A percentile compares a stretch with the other conserved stretches of the same genome.
Evolutionary conservation across 2,888 invertebrate genomes (phyloP).

Genomic region (Apomyelois bistriatella): DNA sequence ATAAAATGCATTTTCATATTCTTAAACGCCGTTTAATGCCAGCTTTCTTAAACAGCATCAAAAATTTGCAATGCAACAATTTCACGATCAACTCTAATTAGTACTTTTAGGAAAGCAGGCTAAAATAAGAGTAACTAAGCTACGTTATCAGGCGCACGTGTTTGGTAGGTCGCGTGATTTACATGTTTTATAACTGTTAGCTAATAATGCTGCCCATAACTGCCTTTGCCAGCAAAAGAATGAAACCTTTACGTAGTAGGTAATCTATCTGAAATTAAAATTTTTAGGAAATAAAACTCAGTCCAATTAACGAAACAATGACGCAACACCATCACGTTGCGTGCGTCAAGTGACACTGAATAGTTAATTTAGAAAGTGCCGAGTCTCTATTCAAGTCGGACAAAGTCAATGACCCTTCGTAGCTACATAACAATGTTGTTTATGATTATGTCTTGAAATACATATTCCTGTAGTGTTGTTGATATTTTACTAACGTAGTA

Average conservation of each 20-base stretch:
- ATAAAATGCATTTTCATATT: too few relatives aligned
- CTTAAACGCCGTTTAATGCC: neutral
- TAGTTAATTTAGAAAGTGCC: slow-evolving; percentile 75
- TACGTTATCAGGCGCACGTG: slow-evolving; percentile 6
- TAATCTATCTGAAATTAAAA: neutral
- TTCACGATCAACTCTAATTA: neutral
- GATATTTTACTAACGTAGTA: neutral
- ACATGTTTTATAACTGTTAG: neutral
- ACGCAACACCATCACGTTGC: slow-evolving; percentile 58
- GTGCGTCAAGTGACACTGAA: slow-evolving; percentile 68
- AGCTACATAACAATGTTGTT: slow-evolving; percentile 22
- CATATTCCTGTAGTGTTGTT: slow-evolving; percentile 12
- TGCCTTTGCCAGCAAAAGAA: neutral
- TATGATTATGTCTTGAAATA: slow-evolving; percentile 16
- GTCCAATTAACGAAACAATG: slow-evolving; percentile 44
- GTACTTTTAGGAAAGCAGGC: neutral
- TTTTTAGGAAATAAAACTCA: slow-evolving; percentile 22
- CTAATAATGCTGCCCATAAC: neutral
- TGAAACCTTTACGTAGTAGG: neutral
- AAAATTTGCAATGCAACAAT: neutral
- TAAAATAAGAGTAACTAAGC: slow-evolving; percentile 1
- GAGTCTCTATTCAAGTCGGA: slow-evolving; percentile 47
- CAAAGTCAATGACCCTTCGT: slow-evolving; percentile 57
- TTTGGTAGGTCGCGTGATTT: slow-evolving; percentile 10
- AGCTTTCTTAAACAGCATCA: neutral